Conservation (phyloP, 2,113 vertebrate species). For the Triplophysa siluroides region DNA sequence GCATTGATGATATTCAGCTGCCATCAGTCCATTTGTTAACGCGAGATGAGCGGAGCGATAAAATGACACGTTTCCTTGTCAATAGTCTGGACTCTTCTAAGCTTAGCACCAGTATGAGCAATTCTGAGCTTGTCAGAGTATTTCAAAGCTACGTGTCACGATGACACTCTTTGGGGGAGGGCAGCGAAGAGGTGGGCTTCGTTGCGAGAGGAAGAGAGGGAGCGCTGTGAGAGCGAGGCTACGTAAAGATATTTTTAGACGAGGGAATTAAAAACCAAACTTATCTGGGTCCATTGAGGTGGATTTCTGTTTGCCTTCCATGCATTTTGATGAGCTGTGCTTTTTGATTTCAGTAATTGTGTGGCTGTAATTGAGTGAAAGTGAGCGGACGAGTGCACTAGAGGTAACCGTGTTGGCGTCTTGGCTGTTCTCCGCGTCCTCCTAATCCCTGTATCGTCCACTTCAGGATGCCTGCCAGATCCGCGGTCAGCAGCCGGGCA, state of each 20-base stretch:
- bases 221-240: neutral
- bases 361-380: constrained; percentile 4
- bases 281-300: neutral
- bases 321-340: constrained; percentile 25
- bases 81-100: constrained; percentile 58
- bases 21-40: constrained; percentile 20
- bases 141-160: constrained; percentile 69
- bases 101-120: constrained; percentile 67
- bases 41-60: constrained; percentile 20
- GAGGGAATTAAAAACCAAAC: constrained; percentile 13
- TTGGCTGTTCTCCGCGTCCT: constrained; percentile 49
- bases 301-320: constrained; percentile 15
- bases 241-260: neutral
- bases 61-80: constrained; percentile 39
- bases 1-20: constrained; percentile 8
- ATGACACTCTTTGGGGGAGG: constrained; percentile 73
- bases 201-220: constrained; percentile 18
- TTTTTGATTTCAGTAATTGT: neutral
- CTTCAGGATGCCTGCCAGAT: constrained; percentile 68
- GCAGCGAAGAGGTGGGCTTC: constrained; percentile 61
- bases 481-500: constrained; percentile 54
- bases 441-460: constrained; percentile 75
- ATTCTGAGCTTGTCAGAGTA: constrained; percentile 60
- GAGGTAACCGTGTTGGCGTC: constrained; percentile 60
- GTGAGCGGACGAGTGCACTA: constrained; percentile 59